Evolutionary conservation across 2,113 vertebrate genomes (phyloP), one percentile per base, ranked within the genome.

Genomic region (Dunckerocampus dactyliophorus): DNA sequence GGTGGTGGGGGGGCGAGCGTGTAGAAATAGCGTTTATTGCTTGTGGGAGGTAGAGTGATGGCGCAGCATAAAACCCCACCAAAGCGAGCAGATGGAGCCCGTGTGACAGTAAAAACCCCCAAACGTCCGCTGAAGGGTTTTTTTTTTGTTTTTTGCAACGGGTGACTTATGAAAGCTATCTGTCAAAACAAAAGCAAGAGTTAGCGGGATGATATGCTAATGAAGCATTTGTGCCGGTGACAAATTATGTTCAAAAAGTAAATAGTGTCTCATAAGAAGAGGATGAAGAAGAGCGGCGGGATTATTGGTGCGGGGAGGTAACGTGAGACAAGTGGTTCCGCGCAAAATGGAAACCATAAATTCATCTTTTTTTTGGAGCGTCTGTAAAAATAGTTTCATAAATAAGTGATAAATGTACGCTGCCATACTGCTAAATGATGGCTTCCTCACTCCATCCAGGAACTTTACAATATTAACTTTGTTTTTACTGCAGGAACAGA

Each of bases 151-250:
- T 31, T 31, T 17, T 31, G 8, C 4, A 4, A 88, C 77, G 75
- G 68, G 87, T 90, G 88, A 90, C 88, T 90, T 92, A 92, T 90
- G 88, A 91, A 89, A 90, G 89, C 85, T 82, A 88, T 89, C 84
- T 89, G 88, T 92, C 88, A 89, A 85, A 90, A 89, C 88, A 88
- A 90, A 87, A 77, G 70, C 75, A 61, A 67, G 71, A 78, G 81
- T 87, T 88, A 84, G 88, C 83, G 77, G 74, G 84, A 87, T 84
- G 81, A 85, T 88, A 91, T 90, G 89, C 84, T 89, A 91, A 92
- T 90, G 86, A 90, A 85, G 72, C 60, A 17, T 37, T 74, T 61
- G 69, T 71, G 67, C 67, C 8, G 16, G 63, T 82, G 76, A 89
- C 86, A 91, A 91, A 91, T 89, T 81, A 87, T 62, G 62, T 72